Evolutionary conservation across 2,888 invertebrate species (phyloP).

Genomic region (Diarsia dahlii): DNA sequence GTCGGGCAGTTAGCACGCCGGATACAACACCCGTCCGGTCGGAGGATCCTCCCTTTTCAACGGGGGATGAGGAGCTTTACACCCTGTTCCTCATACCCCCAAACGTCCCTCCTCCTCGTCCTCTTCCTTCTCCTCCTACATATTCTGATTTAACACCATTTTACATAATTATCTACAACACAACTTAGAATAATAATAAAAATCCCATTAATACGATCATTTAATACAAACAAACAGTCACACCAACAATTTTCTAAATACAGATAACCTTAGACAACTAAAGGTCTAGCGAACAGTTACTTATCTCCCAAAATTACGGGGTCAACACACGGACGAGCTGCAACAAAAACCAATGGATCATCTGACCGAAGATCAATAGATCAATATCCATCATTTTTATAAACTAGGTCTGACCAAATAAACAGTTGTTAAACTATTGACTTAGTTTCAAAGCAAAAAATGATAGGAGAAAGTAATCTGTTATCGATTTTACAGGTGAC

Average conservation of each 20-base stretch:
- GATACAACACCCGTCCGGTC: too few relatives aligned
- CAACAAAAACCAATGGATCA: conserved; percentile 65
- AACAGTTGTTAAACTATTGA: conserved; percentile 53
- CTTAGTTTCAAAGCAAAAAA: conserved; percentile 43
- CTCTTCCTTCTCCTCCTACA: too few relatives aligned
- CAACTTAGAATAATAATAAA: too few relatives aligned
- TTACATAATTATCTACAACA: too few relatives aligned
- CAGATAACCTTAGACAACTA: conserved; percentile 39
- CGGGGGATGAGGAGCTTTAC: too few relatives aligned
- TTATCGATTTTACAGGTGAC: conserved; percentile 32
- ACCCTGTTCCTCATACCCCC: too few relatives aligned
- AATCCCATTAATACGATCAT: too few relatives aligned
- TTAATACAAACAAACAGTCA: neutral
- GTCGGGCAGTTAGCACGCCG: too few relatives aligned
- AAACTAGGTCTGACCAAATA: conserved; percentile 45
- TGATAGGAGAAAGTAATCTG: conserved; percentile 51
- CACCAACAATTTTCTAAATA: neutral
- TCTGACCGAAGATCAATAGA: conserved; percentile 59
- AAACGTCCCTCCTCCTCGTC: too few relatives aligned
- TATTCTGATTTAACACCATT: too few relatives aligned
- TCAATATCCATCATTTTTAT: conserved; percentile 53
- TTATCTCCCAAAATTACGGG: conserved; percentile 42
- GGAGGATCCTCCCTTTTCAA: too few relatives aligned
- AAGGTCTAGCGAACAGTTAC: conserved; percentile 69
- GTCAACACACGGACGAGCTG: conserved; percentile 62